These are phyloP conservation scores for Microcebus jonahi DNA, from an alignment of 2,113 vertebrate species.

Conservation along the genomic window DNA sequence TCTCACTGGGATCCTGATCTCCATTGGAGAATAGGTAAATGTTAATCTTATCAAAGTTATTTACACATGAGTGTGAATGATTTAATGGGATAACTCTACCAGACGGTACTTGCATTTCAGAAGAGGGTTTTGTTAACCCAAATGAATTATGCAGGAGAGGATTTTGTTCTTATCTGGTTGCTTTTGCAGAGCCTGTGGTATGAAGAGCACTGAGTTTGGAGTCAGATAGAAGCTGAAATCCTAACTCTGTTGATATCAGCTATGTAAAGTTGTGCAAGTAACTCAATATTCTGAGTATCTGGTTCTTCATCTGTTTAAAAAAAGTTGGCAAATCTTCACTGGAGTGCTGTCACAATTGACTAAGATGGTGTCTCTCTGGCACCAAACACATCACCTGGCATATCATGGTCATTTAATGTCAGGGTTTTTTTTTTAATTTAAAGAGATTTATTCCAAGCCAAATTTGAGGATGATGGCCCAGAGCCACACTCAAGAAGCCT, in stretches of 20 bases:
- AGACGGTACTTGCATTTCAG: background rate
- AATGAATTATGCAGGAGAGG: background rate
- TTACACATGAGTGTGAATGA: background rate
- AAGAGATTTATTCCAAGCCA: no score
- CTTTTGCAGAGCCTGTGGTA: background rate
- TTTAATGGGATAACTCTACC: background rate
- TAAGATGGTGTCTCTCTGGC: background rate
- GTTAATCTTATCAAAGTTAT: background rate
- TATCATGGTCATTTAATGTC: background rate
- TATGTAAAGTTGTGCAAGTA: background rate
- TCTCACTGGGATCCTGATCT: background rate
- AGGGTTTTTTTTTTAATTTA: no score
- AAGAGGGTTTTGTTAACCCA: background rate
- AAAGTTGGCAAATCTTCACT: background rate
- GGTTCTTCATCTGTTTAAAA: background rate
- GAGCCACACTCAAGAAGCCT: no score
- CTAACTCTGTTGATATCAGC: background rate
- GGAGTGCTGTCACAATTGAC: background rate
- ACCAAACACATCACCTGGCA: background rate
- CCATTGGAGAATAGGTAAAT: background rate
- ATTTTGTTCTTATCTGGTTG: background rate
- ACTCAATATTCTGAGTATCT: constrained; percentile 8
- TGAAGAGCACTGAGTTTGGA: background rate
- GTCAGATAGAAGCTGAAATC: background rate
- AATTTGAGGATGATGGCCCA: no score